phyloP scores from a whole-genome alignment of 2,113 vertebrate species.

The Petrocephalus zakoni region DNA sequence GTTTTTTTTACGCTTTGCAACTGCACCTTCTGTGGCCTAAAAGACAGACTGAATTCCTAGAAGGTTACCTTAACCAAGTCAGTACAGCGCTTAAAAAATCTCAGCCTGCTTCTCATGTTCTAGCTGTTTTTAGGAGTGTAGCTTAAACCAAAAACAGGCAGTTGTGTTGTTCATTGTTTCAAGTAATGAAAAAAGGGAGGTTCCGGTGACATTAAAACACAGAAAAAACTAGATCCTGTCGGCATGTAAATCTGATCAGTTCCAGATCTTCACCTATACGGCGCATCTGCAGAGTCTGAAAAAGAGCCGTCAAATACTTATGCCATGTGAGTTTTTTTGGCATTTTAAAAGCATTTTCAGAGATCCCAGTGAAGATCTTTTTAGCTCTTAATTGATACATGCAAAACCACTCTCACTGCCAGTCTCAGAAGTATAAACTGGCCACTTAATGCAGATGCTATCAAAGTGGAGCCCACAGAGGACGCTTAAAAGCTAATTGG shows the following conservation, averaged over 20 bases:
- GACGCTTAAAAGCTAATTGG: background rate
- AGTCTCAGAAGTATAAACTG: background rate
- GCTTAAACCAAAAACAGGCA: background rate
- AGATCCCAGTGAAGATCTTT: background rate
- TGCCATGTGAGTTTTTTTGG: background rate
- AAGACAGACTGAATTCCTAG: slow-evolving; percentile 31
- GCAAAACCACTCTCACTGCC: background rate
- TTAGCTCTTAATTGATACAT: background rate
- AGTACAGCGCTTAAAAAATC: background rate
- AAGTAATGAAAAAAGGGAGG: background rate
- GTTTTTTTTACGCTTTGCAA: background rate
- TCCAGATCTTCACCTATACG: background rate
- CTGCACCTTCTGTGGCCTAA: slow-evolving; percentile 38
- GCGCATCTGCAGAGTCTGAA: background rate
- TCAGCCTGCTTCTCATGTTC: background rate
- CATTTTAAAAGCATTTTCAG: background rate
- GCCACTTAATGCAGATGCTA: background rate
- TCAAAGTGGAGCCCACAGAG: background rate
- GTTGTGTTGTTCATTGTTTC: background rate
- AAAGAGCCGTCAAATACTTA: slow-evolving; percentile 1
- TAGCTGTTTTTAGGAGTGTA: background rate
- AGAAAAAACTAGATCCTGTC: background rate
- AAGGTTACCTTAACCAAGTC: background rate
- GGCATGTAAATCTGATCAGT: background rate
- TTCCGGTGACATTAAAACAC: background rate